phyloP scores from a whole-genome alignment of 2,797 vertebrate genomes.

The Chelon labrosus region DNA sequence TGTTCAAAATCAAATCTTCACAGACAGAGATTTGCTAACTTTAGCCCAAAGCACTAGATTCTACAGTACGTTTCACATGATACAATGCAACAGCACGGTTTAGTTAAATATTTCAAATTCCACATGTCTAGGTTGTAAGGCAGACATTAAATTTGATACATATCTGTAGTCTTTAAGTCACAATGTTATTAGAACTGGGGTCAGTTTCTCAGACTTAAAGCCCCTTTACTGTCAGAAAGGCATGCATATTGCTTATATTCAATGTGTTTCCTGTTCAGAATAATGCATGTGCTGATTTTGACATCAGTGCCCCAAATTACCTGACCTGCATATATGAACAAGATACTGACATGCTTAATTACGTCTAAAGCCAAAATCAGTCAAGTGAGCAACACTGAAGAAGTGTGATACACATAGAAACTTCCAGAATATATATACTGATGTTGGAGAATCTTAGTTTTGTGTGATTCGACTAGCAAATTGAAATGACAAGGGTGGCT shows the following conservation, averaged over 20 bases:
- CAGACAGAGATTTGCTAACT: neutral
- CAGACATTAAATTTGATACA: no score
- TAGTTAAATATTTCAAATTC: neutral
- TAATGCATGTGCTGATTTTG: no score
- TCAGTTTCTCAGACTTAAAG: no score
- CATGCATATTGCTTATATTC: no score
- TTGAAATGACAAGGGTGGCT: no score
- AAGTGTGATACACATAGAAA: no score
- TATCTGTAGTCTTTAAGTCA: neutral
- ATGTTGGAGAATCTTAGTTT: neutral
- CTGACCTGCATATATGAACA: neutral
- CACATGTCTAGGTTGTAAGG: neutral
- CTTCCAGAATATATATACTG: neutral
- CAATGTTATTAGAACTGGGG: neutral
- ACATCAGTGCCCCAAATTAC: neutral
- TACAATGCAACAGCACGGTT: neutral
- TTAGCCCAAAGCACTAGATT: neutral
- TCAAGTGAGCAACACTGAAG: no score
- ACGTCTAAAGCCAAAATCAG: neutral
- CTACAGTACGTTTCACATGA: neutral
- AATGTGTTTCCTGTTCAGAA: no score
- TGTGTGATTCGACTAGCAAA: neutral
- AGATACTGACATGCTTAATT: no score
- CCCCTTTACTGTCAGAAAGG: no score
- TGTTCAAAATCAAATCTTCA: neutral